These are phyloP conservation scores for Eupithecia centaureata DNA, from an alignment of 2,888 invertebrate genomes.

Conservation along the genomic window DNA sequence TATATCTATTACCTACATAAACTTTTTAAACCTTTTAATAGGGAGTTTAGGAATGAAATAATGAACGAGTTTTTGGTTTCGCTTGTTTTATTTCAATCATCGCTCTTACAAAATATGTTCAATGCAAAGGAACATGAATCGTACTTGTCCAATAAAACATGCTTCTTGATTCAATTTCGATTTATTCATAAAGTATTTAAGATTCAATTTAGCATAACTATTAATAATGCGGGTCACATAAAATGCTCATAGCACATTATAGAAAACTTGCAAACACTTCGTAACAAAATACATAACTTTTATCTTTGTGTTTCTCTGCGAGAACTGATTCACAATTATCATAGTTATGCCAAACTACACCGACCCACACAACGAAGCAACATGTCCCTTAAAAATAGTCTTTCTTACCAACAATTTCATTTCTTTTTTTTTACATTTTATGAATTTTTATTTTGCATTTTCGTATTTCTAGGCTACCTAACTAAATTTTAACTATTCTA, in stretches of 20 bases:
- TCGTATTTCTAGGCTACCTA: conserved; percentile 84
- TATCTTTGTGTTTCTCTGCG: conserved; percentile 77
- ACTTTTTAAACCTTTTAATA: too few relatives aligned
- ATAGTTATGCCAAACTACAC: conserved; percentile 83
- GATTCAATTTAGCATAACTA: conserved; percentile 84
- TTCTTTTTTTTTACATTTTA: conserved; percentile 83
- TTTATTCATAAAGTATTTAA: conserved; percentile 83
- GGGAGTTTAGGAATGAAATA: conserved; percentile 58
- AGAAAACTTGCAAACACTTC: conserved; percentile 84
- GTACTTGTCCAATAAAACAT: conserved; percentile 80
- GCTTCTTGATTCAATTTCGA: conserved; percentile 84
- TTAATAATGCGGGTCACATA: conserved; percentile 83
- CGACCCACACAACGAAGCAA: conserved; percentile 82
- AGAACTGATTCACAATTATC: conserved; percentile 79
- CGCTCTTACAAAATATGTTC: conserved; percentile 85
- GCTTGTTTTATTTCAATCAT: conserved; percentile 85
- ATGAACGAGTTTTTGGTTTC: conserved; percentile 76
- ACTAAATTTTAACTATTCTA: conserved; percentile 84
- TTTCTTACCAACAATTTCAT: conserved; percentile 86
- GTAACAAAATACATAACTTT: conserved; percentile 84
- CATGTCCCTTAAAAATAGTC: conserved; percentile 86
- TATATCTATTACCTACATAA: too few relatives aligned
- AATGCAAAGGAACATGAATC: conserved; percentile 85
- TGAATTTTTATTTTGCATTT: conserved; percentile 84
- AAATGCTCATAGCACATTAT: conserved; percentile 84